Percentiles rank a stretch among this genome's conserved stretches.
Conservation (phyloP, 2,113 vertebrate genomes). For the Zosterops pallidus region DNA sequence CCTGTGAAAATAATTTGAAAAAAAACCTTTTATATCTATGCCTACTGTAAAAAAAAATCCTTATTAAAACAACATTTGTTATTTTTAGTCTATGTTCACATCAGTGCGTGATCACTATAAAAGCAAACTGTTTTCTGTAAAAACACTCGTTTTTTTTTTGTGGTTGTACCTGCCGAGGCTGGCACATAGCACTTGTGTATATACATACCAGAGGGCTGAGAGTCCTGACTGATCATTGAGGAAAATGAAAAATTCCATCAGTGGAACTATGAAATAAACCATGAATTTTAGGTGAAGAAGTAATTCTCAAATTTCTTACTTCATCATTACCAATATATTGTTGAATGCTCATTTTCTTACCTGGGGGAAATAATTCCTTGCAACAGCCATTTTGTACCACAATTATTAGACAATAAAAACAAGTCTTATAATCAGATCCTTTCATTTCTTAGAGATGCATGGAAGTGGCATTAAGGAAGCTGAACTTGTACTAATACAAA, state of each 20-base stretch:
- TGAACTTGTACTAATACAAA: not conserved
- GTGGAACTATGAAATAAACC: conserved; percentile 38
- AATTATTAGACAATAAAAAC: not conserved
- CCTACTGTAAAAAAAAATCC: conserved; percentile 68
- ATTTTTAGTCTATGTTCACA: conserved; percentile 68
- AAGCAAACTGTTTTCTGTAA: conserved; percentile 46
- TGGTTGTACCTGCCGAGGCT: conserved; percentile 32
- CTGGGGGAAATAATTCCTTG: conserved; percentile 1
- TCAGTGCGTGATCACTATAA: conserved; percentile 65
- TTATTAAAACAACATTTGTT: conserved; percentile 71
- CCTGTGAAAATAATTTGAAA: conserved; percentile 70
- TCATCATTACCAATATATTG: not conserved
- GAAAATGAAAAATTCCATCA: not conserved
- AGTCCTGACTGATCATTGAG: not conserved
- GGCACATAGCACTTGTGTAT: conserved; percentile 36
- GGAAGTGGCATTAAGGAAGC: not conserved
- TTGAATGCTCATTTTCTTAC: not conserved
- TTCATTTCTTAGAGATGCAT: not conserved
- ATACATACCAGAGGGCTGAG: not conserved
- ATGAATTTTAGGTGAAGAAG: conserved; percentile 30
- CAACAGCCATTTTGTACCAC: not conserved
- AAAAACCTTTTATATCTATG: conserved; percentile 71
- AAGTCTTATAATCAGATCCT: not conserved
- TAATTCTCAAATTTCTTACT: conserved; percentile 7
- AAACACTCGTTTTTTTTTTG: conserved; percentile 31